Base-by-base conservation (phyloP, 92 coral and sea anemone genomes). In the Palythoa grandis region DNA sequence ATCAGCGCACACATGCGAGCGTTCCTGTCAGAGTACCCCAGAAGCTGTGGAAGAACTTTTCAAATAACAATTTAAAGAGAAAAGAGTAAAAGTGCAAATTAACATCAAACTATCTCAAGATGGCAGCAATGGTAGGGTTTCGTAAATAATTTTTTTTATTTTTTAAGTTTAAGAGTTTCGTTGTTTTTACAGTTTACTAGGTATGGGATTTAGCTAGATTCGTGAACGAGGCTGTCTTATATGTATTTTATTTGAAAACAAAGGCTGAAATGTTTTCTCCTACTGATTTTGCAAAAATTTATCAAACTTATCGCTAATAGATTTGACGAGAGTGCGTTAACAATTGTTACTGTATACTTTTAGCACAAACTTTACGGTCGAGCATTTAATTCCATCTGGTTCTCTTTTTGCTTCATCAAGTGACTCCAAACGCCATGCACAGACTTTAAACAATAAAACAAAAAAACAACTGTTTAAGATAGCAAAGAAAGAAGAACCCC, bases 41-140 rank as follows among this genome's bases (percentile, higher is more conserved):
- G 48, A 72, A 5, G 7, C 39, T 72, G 24, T 38, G 25, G 15
- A 2, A 3, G 15, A 48, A 72, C 2, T 3, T 72, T 10, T 5
- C 24, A 19, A n/a, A 8, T 71, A 7, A 19, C 23, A 72, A 58
- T 19, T 58, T 58, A 14, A 6, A 72, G 77, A 17, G 20, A 43
- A 72, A 70, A 3, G 9, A 70, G 20, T 70, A 7, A 10, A 37
- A 35, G 75, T 37, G 1, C 3, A 35, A 40, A 20, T 40, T 72
- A 19, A 72, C 53, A 11, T 10, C 56, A 19, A 47, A 71, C 24
- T 1, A 37, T 17, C 20, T 72, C 77, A 40, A 72, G 54, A 72
- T 72, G 77, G 16, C 22, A 35, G 77, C 77, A 72, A 72, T 72
- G 77, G 77, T 72, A 72, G 39, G 77, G 11, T 39, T 40, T 72